Base-by-base conservation (phyloP, 2,113 vertebrate species). In the Peromyscus maniculatus region DNA sequence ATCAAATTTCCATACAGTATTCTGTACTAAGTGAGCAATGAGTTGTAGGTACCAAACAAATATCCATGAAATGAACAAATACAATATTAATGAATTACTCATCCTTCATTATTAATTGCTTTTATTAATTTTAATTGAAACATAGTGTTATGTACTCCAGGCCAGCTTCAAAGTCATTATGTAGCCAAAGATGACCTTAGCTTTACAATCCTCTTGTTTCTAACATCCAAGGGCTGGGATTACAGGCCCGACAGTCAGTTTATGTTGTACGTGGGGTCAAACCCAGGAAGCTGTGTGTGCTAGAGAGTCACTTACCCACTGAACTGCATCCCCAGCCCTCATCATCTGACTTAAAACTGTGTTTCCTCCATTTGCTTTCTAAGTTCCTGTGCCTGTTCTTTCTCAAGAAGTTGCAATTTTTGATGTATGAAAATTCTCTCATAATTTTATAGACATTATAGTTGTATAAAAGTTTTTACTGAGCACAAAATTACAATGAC, bases 381-480 rank as follows among this genome's bases (percentile, higher is more conserved):
- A 24, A 15, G 36, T 84, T 94, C 95, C 95, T 69, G 62, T 31
- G 11, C 2, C 49, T 57, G 90, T 77, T 83, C 3, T 7, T 87
- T 96, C 67, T 93, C 59, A 67, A 7, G 39, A 28, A 13, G 28
- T 79, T 55, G 28, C 28, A 52, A 33, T 52, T 92, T 96, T 92
- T 94, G 72, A 71, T 80, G 8, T 69, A 87, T 4, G 1, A 77
- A 78, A 77, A 78, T 74, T 33, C 6, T 7, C 57, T 91, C 95
- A 87, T 72, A 95, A 72, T 89, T 87, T 83, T 82, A 83, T 33
- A 52, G 71, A 80, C 1, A 64, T 97, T 69, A 21, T 39, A 87
- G 74, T 87, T 89, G 82, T 43, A 89, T 72, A 82, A 94, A 87
- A 77, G 15, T 19, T 89, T 95, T 96, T 93, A 75, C 15, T 94